phyloP scores from a whole-genome alignment of 2,888 invertebrate species.

The Junonia oenone region DNA sequence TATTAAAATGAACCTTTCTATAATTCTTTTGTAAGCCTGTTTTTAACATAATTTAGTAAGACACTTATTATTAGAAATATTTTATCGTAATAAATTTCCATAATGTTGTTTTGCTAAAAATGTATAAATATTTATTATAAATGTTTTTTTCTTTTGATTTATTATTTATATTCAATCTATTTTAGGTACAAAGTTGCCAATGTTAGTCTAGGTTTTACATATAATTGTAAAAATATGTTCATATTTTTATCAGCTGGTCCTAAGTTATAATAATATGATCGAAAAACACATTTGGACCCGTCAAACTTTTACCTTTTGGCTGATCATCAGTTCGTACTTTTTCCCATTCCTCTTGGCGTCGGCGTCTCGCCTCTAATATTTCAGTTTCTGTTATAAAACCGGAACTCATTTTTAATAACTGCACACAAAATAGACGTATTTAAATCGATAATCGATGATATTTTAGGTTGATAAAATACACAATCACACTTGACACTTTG shows the following conservation, averaged over 20 bases:
- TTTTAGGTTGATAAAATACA: not conserved
- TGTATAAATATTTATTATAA: too few species aligned
- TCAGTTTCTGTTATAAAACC: constrained; percentile 95
- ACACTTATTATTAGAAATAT: too few species aligned
- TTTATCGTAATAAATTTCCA: too few species aligned
- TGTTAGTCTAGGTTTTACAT: too few species aligned
- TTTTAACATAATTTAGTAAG: too few species aligned
- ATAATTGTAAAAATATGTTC: not conserved
- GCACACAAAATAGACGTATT: not conserved
- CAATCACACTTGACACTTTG: not conserved
- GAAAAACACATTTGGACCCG: not conserved
- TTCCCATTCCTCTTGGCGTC: constrained; percentile 98
- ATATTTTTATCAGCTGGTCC: not conserved
- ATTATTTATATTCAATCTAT: too few species aligned
- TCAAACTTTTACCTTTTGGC: constrained; percentile 84
- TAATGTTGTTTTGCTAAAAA: too few species aligned
- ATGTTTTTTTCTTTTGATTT: too few species aligned
- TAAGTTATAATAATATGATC: not conserved
- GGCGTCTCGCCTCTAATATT: constrained; percentile 87
- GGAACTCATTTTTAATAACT: constrained; percentile 84
- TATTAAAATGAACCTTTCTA: too few species aligned
- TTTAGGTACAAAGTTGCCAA: too few species aligned
- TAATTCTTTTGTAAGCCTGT: too few species aligned
- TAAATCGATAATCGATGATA: not conserved
- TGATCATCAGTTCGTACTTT: constrained; percentile 94